Conservation (phyloP, 2,888 invertebrate genomes). For the Fissipunctia ypsillon region DNA sequence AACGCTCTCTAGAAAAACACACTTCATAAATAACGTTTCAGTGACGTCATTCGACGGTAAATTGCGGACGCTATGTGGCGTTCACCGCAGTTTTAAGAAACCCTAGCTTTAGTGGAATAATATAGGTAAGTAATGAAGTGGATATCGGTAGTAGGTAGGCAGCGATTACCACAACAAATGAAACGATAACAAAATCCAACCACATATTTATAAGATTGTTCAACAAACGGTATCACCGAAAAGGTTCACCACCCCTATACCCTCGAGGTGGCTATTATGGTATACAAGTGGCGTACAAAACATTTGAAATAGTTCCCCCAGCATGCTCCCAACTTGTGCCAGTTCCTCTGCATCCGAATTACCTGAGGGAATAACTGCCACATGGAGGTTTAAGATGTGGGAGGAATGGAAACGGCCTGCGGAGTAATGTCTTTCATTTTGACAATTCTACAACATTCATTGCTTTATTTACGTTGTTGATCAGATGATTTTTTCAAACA, state of each 20-base stretch:
- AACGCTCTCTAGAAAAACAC: no score
- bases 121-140: neutral
- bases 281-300: slow-evolving; percentile 77
- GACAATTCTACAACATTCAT: no score
- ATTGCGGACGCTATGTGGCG: no score
- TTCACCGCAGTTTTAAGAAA: no score
- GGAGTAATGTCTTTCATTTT: no score
- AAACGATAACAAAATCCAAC: neutral
- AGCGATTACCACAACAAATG: neutral
- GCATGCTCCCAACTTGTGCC: slow-evolving; percentile 85
- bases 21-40: no score
- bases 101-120: neutral
- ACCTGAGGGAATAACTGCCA: slow-evolving; percentile 79
- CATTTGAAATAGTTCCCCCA: slow-evolving; percentile 82
- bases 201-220: neutral
- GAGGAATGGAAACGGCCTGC: slow-evolving; percentile 60
- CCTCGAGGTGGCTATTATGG: slow-evolving; percentile 85
- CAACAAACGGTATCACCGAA: neutral
- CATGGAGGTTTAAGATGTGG: slow-evolving; percentile 32
- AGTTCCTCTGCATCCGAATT: slow-evolving; percentile 84
- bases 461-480: no score
- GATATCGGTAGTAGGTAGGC: no score
- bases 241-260: slow-evolving; percentile 49
- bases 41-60: no score
- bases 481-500: no score